Conservation (phyloP, 2,888 invertebrate species). For the Microctonus aethiopoides region DNA sequence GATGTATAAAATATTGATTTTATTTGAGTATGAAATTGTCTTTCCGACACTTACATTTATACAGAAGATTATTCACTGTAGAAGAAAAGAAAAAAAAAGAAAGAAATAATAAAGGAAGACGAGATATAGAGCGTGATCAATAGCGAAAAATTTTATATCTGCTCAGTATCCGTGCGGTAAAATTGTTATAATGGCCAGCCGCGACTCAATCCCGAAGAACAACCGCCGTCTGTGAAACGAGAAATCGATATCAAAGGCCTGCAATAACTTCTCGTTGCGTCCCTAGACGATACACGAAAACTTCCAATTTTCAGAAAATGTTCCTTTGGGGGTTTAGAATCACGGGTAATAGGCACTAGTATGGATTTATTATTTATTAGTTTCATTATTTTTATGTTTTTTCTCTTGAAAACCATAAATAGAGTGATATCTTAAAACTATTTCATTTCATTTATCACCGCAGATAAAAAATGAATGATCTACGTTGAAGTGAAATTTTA, state of each 20-base stretch:
- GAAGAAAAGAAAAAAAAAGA: background rate
- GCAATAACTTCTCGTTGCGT: slow-evolving; percentile 4
- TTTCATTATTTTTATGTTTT: background rate
- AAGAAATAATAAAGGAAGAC: no score
- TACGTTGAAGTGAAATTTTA: background rate
- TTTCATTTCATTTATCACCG: no score
- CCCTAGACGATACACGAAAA: slow-evolving; percentile 16
- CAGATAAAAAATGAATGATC: background rate
- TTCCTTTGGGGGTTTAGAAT: slow-evolving; percentile 9
- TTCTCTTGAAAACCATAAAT: background rate
- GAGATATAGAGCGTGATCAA: background rate
- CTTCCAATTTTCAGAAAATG: slow-evolving; percentile 20
- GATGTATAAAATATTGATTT: background rate
- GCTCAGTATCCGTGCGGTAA: background rate
- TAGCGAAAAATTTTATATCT: background rate
- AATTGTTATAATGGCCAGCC: slow-evolving; percentile 9
- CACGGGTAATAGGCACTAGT: slow-evolving; percentile 10
- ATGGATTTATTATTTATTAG: background rate
- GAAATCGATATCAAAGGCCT: slow-evolving; percentile 28
- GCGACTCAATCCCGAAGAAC: slow-evolving; percentile 10
- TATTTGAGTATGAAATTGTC: background rate
- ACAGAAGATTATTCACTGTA: background rate
- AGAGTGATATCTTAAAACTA: background rate
- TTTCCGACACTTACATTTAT: background rate
- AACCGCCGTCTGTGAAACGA: slow-evolving; percentile 11